These are phyloP conservation scores for Smittia sp. DNA, from an alignment of 2,888 invertebrate genomes.

Conservation along the genomic window DNA sequence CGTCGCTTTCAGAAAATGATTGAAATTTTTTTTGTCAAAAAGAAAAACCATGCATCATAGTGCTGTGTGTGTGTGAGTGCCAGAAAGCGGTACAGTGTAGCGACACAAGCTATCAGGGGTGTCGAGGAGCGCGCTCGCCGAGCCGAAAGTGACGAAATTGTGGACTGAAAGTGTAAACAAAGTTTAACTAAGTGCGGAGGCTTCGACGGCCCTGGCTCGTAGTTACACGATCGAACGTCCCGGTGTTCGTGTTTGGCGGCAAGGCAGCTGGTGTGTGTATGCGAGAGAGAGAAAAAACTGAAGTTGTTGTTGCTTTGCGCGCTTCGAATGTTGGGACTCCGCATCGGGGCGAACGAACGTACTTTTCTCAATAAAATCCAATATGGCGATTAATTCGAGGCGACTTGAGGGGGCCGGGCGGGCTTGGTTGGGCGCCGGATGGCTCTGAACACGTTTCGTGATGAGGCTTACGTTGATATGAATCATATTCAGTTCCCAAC, in stretches of 20 bases:
- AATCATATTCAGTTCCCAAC: slow-evolving; percentile 33
- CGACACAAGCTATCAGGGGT: slow-evolving; percentile 17
- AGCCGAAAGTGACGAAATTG: background rate
- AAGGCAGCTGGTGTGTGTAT: slow-evolving; percentile 30
- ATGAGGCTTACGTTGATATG: slow-evolving; percentile 3
- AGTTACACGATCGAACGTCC: background rate
- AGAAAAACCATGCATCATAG: slow-evolving; percentile 41
- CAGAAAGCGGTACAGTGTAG: slow-evolving; percentile 38
- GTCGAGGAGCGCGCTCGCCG: background rate
- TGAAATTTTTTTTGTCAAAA: slow-evolving; percentile 39
- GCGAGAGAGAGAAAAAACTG: slow-evolving; percentile 33
- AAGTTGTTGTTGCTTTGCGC: slow-evolving; percentile 36
- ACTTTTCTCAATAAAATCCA: slow-evolving; percentile 41
- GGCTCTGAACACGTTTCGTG: background rate
- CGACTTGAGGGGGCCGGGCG: slow-evolving; percentile 17
- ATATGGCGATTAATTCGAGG: slow-evolving; percentile 35
- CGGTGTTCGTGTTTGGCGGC: slow-evolving; percentile 35
- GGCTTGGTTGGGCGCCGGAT: background rate
- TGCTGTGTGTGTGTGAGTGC: slow-evolving; percentile 34
- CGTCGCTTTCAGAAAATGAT: slow-evolving; percentile 37
- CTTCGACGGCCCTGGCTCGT: slow-evolving; percentile 9
- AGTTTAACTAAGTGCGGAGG: background rate
- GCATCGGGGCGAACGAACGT: slow-evolving; percentile 38
- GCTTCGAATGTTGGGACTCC: slow-evolving; percentile 33
- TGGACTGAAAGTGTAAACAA: too few relatives aligned